phyloP scores from a whole-genome alignment of 2,113 vertebrate genomes.

The Sebastes fasciatus region DNA sequence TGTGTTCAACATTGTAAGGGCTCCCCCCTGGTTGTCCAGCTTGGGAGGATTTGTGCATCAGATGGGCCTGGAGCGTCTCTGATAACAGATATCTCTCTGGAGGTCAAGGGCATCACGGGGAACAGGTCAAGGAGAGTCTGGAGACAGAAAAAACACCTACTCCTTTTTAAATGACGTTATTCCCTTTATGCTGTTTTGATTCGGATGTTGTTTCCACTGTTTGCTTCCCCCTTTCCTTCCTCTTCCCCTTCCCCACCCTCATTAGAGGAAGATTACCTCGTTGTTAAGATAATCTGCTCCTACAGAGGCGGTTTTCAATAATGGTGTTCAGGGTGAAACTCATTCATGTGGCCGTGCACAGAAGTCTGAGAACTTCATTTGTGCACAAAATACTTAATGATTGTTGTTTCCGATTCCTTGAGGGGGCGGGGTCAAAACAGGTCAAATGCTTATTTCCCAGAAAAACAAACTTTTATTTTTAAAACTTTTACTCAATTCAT shows the following conservation, averaged over 20 bases:
- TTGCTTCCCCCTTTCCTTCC: not conserved
- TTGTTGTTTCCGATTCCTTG: not conserved
- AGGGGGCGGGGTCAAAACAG: not conserved
- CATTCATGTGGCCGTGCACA: not conserved
- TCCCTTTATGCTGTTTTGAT: not conserved
- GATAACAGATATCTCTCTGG: constrained; percentile 41
- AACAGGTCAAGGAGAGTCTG: constrained; percentile 35
- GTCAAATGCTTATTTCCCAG: not conserved
- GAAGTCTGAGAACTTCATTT: not conserved
- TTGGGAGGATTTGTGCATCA: constrained; percentile 47
- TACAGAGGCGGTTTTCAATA: constrained; percentile 33
- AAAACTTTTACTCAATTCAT: not conserved
- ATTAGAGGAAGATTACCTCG: constrained; percentile 46
- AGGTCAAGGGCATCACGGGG: constrained; percentile 42
- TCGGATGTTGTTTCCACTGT: not conserved
- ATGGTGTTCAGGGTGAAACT: constrained; percentile 39
- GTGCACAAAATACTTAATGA: not conserved
- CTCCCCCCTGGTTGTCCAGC: constrained; percentile 17
- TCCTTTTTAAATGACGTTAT: not conserved
- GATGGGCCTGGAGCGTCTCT: constrained; percentile 16
- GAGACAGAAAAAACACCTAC: not conserved
- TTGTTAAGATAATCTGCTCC: constrained; percentile 37
- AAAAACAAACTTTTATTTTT: not conserved
- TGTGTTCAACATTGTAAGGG: not conserved
- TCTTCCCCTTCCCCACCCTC: not conserved